A percentile compares a stretch with the other conserved stretches of the same genome.
phyloP scores from a whole-genome alignment of 2,888 invertebrate genomes.

The Leuctra nigra region DNA sequence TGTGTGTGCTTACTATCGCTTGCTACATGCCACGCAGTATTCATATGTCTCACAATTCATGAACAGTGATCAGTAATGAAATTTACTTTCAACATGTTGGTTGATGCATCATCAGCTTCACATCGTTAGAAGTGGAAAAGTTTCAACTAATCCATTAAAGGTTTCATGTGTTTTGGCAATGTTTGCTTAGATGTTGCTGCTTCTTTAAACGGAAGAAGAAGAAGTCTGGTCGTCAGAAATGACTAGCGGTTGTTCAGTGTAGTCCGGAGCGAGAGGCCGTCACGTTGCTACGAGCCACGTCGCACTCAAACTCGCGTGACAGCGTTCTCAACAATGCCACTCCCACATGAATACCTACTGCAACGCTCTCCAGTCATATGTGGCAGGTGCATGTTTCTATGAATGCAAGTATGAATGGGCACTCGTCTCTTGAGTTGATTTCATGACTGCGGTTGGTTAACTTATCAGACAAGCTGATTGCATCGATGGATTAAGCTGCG shows the following conservation, averaged over 20 bases:
- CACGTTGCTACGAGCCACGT: slow-evolving; percentile 54
- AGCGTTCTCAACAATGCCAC: slow-evolving; percentile 47
- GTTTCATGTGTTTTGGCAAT: slow-evolving; percentile 13
- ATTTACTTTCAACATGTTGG: not conserved
- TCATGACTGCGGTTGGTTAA: not conserved
- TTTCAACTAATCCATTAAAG: slow-evolving; percentile 13
- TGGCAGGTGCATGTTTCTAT: not conserved
- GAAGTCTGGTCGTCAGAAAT: slow-evolving; percentile 87
- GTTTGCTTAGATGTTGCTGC: slow-evolving; percentile 81
- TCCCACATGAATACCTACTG: slow-evolving; percentile 27
- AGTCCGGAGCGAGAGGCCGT: slow-evolving; percentile 58
- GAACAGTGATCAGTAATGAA: not conserved
- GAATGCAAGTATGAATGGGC: not conserved
- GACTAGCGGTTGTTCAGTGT: slow-evolving; percentile 68
- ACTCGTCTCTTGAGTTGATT: not conserved
- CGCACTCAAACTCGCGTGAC: slow-evolving; percentile 56
- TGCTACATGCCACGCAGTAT: too few relatives aligned
- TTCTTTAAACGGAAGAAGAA: slow-evolving; percentile 99
- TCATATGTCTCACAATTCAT: too few relatives aligned
- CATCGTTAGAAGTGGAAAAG: not conserved
- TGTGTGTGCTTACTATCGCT: too few relatives aligned
- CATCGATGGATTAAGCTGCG: not conserved
- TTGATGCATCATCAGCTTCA: not conserved
- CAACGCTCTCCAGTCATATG: slow-evolving; percentile 7
- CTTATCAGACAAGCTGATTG: not conserved